These are phyloP conservation scores for Chiridota heheva DNA, from an alignment of 35 echinoderm and acorn worm genomes.

Conservation along the genomic window DNA sequence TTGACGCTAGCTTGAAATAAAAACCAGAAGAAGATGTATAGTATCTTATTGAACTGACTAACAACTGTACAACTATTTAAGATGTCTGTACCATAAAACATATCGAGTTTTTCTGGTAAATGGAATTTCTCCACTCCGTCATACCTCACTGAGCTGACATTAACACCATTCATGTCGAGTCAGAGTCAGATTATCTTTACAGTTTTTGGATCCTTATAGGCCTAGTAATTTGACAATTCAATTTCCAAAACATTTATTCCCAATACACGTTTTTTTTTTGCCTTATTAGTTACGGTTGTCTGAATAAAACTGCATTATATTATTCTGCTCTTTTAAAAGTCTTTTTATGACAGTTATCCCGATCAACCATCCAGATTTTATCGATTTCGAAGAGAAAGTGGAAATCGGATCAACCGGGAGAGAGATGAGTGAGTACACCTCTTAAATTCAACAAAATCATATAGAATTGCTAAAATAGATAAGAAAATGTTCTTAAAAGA, in stretches of 20 bases:
- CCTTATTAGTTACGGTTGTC: not conserved
- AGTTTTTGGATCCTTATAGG: not conserved
- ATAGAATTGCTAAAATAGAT: no score
- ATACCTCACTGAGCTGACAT: no score
- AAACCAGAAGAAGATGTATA: no score
- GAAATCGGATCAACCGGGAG: slow-evolving; percentile 51
- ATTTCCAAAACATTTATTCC: not conserved
- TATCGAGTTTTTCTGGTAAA: no score
- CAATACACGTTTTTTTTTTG: not conserved
- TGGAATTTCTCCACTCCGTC: no score
- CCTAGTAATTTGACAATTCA: no score
- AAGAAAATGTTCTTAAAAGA: no score
- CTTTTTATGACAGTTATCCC: slow-evolving; percentile 76
- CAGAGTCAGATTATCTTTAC: not conserved
- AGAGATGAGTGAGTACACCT: slow-evolving; percentile 12
- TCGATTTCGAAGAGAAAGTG: slow-evolving; percentile 67
- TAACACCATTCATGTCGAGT: not conserved
- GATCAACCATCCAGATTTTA: slow-evolving; percentile 80
- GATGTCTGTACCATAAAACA: no score
- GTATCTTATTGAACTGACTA: no score
- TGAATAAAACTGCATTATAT: not conserved
- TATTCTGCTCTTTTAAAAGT: slow-evolving; percentile 32
- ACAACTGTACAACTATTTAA: no score
- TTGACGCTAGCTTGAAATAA: no score
- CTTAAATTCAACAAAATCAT: not conserved